Base-by-base conservation (phyloP, 2,888 invertebrate genomes). In the Bruchidius siliquastri region DNA sequence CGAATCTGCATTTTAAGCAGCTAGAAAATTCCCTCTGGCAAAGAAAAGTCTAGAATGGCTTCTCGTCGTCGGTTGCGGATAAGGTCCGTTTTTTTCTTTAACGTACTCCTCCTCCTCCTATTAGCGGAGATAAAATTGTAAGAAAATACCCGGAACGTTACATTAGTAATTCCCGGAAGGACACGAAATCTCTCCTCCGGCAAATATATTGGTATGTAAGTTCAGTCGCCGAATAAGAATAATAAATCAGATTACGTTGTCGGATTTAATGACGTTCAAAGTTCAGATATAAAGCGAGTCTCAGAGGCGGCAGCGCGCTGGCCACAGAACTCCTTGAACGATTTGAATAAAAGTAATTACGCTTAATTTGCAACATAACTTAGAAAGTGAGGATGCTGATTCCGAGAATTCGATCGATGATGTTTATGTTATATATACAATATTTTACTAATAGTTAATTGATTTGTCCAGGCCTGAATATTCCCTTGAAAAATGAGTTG, bases 141-240 rank as follows among this genome's bases (percentile, higher is more conserved):
- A 74, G 72, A 72, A 73, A 74, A 71, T 69, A 71, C 70, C 72
- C 68, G 49, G 72, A 72, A 66, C 70, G 67, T 49, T 72, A 72
- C 71, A 72, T 72, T 74, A 72, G 74, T 74, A 75, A 74, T 74
- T 67, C 74, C 69, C 74, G n/a, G 71, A 67, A 74, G 74, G 68
- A 69, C 70, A 30, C 69, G 68, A 74, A 74, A 74, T 72, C 74
- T 74, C 69, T 26, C 69, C 68, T 68, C 49, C 67, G 69, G 75
- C 66, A 74, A 74, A 75, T 75, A 75, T 74, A 75, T 75, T 72
- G 71, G 72, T 72, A 75, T 75, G 75, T 74, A 75, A 75, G 74
- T 75, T 75, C 71, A 73, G 67, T 26, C 21, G 66, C 70, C 68
- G 72, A 72, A 75, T 74, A 74, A 75, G 75, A 72, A 74, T 74